These are phyloP conservation scores for Mastigias papua DNA, from an alignment of 30 jellyfish, hydroid and myxozoan genomes.

Conservation along the genomic window DNA sequence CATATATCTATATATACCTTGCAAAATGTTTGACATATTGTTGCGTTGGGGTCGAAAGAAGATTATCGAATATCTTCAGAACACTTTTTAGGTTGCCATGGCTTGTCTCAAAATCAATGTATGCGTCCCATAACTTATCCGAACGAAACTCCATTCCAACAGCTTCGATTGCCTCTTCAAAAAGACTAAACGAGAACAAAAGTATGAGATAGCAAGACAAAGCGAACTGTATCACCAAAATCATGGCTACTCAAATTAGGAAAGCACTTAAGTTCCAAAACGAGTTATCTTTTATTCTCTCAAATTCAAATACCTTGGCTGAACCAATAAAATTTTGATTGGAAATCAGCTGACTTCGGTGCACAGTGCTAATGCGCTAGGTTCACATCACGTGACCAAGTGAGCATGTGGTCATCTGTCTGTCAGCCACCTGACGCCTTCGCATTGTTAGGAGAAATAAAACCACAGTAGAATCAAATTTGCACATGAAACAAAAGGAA, in stretches of 20 bases:
- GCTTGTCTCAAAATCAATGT: constrained; percentile 88
- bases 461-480: constrained; percentile 42
- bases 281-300: constrained; percentile 53
- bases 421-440: constrained; percentile 48
- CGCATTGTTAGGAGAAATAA: constrained; percentile 71
- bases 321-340: constrained; percentile 40
- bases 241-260: constrained; percentile 9
- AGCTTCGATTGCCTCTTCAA: constrained; percentile 78
- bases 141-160: constrained; percentile 95
- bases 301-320: constrained; percentile 59
- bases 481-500: constrained; percentile 10
- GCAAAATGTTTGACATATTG: constrained; percentile 79
- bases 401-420: constrained; percentile 31
- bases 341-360: constrained; percentile 38
- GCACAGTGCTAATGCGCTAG: constrained; percentile 43
- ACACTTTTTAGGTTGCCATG: constrained; percentile 75
- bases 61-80: constrained; percentile 71
- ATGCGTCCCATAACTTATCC: constrained; percentile 87
- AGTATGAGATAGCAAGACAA: neutral
- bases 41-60: constrained; percentile 88
- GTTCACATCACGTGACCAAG: constrained; percentile 59
- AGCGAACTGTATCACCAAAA: neutral
- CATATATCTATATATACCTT: no score
- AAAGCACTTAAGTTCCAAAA: constrained; percentile 32
- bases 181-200: constrained; percentile 58